Percentiles rank a stretch among this genome's conserved stretches.
Evolutionary conservation across 2,888 invertebrate species (phyloP).

Genomic region (Flabesymbios commensalis): DNA sequence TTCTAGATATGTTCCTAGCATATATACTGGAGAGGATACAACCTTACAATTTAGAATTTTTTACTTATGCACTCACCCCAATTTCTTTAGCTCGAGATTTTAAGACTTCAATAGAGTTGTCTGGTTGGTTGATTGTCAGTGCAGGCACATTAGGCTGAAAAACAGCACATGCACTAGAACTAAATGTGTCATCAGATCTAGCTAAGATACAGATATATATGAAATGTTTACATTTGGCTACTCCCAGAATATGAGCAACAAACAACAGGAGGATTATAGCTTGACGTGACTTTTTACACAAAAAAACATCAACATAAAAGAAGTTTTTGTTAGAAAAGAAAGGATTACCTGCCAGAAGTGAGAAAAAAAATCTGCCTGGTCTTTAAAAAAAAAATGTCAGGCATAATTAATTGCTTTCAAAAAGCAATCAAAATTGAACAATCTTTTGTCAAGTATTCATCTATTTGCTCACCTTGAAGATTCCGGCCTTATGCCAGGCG

Average conservation of each 20-base stretch:
- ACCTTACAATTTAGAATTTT: too few relatives aligned
- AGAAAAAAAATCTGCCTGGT: too few relatives aligned
- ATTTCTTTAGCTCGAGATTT: conserved; percentile 69
- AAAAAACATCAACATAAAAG: too few relatives aligned
- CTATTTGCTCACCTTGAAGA: conserved; percentile 73
- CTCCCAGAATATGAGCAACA: neutral
- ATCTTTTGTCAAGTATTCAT: neutral
- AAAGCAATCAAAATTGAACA: too few relatives aligned
- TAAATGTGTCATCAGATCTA: neutral
- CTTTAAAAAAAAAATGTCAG: too few relatives aligned
- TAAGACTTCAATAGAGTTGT: conserved; percentile 72
- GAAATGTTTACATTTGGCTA: neutral
- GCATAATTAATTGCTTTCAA: too few relatives aligned
- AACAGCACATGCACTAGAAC: conserved; percentile 49
- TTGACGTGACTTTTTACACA: too few relatives aligned
- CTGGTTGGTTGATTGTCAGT: conserved; percentile 68
- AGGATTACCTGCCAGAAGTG: too few relatives aligned
- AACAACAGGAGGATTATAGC: neutral
- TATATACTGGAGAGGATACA: too few relatives aligned
- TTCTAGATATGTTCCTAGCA: too few relatives aligned
- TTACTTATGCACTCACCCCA: conserved; percentile 61
- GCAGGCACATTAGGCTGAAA: conserved; percentile 66
- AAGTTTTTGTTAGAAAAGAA: too few relatives aligned
- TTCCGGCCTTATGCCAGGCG: conserved; percentile 93
- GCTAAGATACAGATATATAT: neutral